phyloP scores from a whole-genome alignment of 2,888 invertebrate genomes.

The Melanophora roralis region DNA sequence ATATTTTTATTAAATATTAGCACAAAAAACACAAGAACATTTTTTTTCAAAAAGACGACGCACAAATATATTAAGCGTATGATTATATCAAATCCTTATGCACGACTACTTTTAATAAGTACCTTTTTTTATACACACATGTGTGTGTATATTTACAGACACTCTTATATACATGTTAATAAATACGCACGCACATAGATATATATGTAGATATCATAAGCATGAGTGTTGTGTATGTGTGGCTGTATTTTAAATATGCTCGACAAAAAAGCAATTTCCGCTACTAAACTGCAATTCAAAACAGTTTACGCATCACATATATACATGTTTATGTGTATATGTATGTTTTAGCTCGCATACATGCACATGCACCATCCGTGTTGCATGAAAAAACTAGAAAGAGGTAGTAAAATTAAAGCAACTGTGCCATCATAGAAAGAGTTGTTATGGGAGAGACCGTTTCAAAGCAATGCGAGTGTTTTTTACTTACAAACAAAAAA shows the following conservation, averaged over 20 bases:
- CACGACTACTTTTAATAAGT: background rate
- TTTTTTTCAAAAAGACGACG: background rate
- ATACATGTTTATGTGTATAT: slow-evolving; percentile 12
- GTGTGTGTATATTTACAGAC: too few relatives aligned
- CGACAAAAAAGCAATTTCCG: slow-evolving; percentile 60
- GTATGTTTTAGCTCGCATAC: background rate
- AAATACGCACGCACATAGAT: background rate
- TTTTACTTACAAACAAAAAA: slow-evolving; percentile 33
- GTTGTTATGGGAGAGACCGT: too few relatives aligned
- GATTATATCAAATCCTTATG: slow-evolving; percentile 34
- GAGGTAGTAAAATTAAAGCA: slow-evolving; percentile 1
- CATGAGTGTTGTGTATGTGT: background rate
- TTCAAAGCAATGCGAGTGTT: slow-evolving; percentile 16
- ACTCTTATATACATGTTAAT: background rate
- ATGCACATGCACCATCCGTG: background rate
- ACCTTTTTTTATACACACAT: slow-evolving; percentile 3
- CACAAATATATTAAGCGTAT: slow-evolving; percentile 27
- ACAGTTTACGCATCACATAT: slow-evolving; percentile 60
- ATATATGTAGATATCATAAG: background rate
- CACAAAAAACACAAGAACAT: slow-evolving; percentile 15
- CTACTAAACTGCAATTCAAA: slow-evolving; percentile 63
- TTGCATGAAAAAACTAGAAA: background rate
- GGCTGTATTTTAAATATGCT: slow-evolving; percentile 31
- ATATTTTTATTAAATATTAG: slow-evolving; percentile 51
- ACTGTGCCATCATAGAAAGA: too few relatives aligned